Conservation (phyloP, 2,797 vertebrate species). For the Myripristis jacobus region DNA sequence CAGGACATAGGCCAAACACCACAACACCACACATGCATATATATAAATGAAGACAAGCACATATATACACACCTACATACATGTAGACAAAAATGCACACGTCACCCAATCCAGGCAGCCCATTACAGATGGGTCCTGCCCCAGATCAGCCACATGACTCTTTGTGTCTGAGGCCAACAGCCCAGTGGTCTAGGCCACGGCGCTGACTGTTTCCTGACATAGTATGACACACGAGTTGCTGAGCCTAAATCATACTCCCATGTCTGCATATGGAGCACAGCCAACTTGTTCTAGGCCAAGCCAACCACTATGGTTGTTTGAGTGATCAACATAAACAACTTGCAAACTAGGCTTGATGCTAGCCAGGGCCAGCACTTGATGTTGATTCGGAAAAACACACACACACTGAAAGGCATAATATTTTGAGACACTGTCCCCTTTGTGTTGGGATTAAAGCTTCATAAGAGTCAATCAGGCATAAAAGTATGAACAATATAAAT, state of each 20-base stretch:
- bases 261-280: constrained; percentile 8
- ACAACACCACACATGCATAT: constrained; percentile 5
- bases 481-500: not conserved
- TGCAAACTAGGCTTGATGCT: constrained; percentile 1
- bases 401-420: not conserved
- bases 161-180: constrained; percentile 12
- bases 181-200: constrained; percentile 2
- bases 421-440: constrained; percentile 1
- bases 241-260: constrained; percentile 17
- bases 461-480: not conserved
- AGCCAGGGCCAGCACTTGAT: not conserved
- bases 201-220: constrained; percentile 18
- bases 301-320: not conserved
- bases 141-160: not conserved
- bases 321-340: constrained; percentile 4
- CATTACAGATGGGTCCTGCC: constrained; percentile 4
- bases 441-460: not conserved
- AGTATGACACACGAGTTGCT: constrained; percentile 15
- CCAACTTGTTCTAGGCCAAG: not conserved
- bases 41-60: constrained; percentile 16
- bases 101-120: not conserved
- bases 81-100: constrained; percentile 16
- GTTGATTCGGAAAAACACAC: not conserved
- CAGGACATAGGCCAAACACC: constrained; percentile 10
- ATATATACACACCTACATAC: constrained; percentile 2